A percentile compares a stretch with the other conserved stretches of the same genome.
phyloP scores from a whole-genome alignment of 2,797 vertebrate species.

The Synanceia verrucosa region DNA sequence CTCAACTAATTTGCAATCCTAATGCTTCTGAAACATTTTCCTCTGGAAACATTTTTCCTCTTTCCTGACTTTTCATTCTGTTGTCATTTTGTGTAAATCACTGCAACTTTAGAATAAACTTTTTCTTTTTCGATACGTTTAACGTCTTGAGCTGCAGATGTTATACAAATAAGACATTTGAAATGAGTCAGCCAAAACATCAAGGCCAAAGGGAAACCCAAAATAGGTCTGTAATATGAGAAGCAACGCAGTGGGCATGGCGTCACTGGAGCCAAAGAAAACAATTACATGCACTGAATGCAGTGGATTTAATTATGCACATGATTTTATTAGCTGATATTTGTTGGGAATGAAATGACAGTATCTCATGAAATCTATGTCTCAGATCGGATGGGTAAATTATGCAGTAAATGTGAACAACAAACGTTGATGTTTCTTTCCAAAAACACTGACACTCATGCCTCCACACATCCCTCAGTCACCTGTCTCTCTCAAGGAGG shows the following conservation, averaged over 20 bases:
- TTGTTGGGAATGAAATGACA: constrained; percentile 15
- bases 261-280: constrained; percentile 31
- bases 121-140: constrained; percentile 47
- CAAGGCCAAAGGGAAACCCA: constrained; percentile 43
- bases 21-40: too few relatives aligned
- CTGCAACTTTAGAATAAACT: constrained; percentile 16
- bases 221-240: constrained; percentile 54
- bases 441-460: background rate
- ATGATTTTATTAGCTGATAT: constrained; percentile 12
- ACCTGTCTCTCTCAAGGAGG: constrained; percentile 13
- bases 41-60: background rate
- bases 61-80: background rate
- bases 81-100: constrained; percentile 10
- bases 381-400: constrained; percentile 10
- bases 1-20: background rate
- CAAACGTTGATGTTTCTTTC: constrained; percentile 4
- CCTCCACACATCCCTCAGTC: background rate
- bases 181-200: constrained; percentile 57
- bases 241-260: constrained; percentile 31
- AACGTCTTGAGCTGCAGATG: constrained; percentile 61
- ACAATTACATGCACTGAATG: constrained; percentile 25
- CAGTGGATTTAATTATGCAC: background rate
- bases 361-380: background rate
- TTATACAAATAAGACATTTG: constrained; percentile 68
- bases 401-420: constrained; percentile 1